Percentiles rank a stretch among this genome's conserved stretches.
These are phyloP conservation scores for Mycetomoellerius zeteki DNA, from an alignment of 1,140 invertebrate genomes.

Conservation along the genomic window DNA sequence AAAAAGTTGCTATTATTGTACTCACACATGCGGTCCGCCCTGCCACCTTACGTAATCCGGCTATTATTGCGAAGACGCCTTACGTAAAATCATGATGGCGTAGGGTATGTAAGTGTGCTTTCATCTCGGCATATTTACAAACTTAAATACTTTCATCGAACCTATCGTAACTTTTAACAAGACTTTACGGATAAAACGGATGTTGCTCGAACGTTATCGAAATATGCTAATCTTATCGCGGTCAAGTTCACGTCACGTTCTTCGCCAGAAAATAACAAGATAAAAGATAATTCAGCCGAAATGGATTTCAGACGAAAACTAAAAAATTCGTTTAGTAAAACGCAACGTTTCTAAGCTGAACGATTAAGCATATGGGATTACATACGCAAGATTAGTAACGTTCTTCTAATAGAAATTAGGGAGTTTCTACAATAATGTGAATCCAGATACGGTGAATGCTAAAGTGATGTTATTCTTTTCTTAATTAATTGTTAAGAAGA, in stretches of 20 bases:
- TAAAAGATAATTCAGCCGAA: constrained; percentile 22
- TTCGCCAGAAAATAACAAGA: constrained; percentile 24
- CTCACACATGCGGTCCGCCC: constrained; percentile 21
- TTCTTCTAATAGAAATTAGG: constrained; percentile 25
- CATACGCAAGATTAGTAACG: background rate
- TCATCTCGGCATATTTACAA: constrained; percentile 17
- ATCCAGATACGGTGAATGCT: too few relatives aligned
- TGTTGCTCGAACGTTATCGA: constrained; percentile 27
- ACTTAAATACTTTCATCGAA: background rate
- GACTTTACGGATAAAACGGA: constrained; percentile 22
- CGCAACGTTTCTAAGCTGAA: background rate
- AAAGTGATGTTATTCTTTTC: too few relatives aligned
- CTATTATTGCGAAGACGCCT: constrained; percentile 50
- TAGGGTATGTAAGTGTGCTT: constrained; percentile 17
- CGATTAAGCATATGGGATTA: background rate
- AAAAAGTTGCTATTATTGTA: constrained; percentile 52
- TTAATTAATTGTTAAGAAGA: too few relatives aligned
- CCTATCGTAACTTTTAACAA: constrained; percentile 23
- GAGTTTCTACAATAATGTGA: too few relatives aligned
- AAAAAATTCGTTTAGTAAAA: background rate
- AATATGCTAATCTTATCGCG: constrained; percentile 8
- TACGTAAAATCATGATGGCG: constrained; percentile 51
- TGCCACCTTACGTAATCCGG: constrained; percentile 38
- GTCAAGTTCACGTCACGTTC: constrained; percentile 31
- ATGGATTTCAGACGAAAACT: background rate